Evolutionary conservation across 2,888 invertebrate genomes (phyloP).

Genomic region (Ischnura elegans): DNA sequence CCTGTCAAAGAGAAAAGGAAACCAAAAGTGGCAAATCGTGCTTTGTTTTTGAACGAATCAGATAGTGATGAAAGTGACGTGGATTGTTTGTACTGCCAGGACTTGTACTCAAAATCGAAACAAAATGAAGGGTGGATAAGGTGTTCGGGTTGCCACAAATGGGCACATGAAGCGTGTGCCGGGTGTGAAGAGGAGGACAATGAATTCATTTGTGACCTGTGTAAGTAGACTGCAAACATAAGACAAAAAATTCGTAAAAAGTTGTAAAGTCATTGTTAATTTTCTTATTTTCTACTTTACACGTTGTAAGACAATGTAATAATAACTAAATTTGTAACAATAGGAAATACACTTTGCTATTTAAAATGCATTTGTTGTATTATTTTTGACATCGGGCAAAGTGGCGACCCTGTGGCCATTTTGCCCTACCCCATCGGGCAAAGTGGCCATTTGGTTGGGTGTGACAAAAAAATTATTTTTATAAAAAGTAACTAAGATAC

Average conservation of each 20-base stretch:
- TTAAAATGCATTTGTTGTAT: neutral
- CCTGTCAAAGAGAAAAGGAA: neutral
- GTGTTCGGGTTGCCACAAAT: neutral
- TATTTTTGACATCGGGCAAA: conserved; percentile 9
- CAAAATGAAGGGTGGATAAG: neutral
- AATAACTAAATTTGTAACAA: neutral
- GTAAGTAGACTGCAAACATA: neutral
- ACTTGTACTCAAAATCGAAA: neutral
- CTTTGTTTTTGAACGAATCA: neutral
- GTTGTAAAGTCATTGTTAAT: neutral
- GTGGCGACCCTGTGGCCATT: neutral
- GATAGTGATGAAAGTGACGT: neutral
- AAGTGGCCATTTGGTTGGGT: conserved; percentile 2
- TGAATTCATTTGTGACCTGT: neutral
- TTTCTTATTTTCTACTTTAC: neutral
- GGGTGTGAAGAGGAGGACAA: conserved; percentile 5
- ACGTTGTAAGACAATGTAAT: neutral
- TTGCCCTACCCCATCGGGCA: neutral
- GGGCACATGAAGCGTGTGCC: neutral
- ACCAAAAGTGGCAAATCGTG: conserved; percentile 2
- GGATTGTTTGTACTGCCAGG: neutral
- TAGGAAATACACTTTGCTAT: neutral
- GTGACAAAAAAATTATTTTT: neutral
- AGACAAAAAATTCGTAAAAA: neutral
- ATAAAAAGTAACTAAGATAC: neutral